These are phyloP conservation scores for Erythrolamprus reginae DNA, from an alignment of 2,113 vertebrate species.

Conservation along the genomic window DNA sequence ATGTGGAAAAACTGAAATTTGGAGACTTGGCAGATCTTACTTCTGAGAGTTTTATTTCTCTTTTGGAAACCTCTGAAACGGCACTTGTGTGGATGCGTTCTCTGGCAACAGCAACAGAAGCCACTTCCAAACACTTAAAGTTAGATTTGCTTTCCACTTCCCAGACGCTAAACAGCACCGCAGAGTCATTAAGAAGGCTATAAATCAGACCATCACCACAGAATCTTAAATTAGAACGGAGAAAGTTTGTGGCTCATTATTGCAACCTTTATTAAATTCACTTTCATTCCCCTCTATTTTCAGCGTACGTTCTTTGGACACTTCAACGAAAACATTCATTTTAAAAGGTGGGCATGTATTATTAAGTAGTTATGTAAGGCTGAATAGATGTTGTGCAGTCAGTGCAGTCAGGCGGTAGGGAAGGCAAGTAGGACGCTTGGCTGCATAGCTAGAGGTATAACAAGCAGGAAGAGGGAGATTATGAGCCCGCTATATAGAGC, in stretches of 20 bases:
- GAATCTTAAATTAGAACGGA: neutral
- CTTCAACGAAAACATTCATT: slow-evolving; percentile 16
- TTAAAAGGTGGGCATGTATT: neutral
- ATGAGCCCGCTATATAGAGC: too few relatives aligned
- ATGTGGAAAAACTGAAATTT: neutral
- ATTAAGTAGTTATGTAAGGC: neutral
- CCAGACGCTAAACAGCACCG: neutral
- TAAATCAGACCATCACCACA: neutral
- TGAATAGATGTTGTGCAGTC: too few relatives aligned
- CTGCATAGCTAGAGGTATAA: too few relatives aligned
- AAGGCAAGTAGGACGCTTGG: too few relatives aligned
- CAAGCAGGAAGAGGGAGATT: too few relatives aligned
- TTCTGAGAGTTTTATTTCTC: neutral
- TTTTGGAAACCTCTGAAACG: slow-evolving; percentile 1
- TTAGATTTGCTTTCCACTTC: neutral
- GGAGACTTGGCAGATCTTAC: neutral
- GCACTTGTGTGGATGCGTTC: neutral
- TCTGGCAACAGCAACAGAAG: neutral
- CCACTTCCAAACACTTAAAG: neutral
- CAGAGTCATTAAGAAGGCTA: slow-evolving; percentile 4
- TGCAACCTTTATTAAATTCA: neutral
- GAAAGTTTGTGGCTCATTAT: neutral
- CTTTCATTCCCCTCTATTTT: neutral
- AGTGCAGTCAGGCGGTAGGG: too few relatives aligned
- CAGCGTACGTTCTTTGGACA: neutral